Evolutionary conservation across 1,140 invertebrate genomes (phyloP), one percentile per base, ranked within the genome.

Genomic region (Drosophila saltans): DNA sequence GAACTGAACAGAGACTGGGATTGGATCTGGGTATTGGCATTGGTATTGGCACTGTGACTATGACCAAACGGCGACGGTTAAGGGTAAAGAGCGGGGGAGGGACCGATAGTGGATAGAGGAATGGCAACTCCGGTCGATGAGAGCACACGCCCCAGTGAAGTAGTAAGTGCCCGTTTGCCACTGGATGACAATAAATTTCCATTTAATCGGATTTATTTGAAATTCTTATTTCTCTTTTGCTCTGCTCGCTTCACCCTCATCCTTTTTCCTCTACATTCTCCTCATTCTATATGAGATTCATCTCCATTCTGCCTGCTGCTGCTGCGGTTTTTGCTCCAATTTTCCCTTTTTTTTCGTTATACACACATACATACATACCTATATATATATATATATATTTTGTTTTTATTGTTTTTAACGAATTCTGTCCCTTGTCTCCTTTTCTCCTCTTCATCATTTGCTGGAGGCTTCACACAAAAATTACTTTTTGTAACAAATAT

Each of bases 201-300:
- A 88, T 88, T 89, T 88, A 88, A 88, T 88, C 84, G 84, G 84
- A 88, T 88, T 88, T 88, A 88, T 88, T 88, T 88, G 84, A 88
- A 88, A 88, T 84, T 88, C 78, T 89, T 89, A 89, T 88, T 89
- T 86, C 71, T 80, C 73, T 72, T 33, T 45, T 62, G 21, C 39
- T 26, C 48, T 52, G 48, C 28, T 61, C 40, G 60, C 21, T 63
- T 16, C 64, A 59, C 26, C 45, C 52, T 9, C 63, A 48, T 45
- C 61, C 33, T 21, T 45, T 21, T 57, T 43, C 24, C 24, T n/a
- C 33, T 21, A 7, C 52, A 33, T 43, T 6, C 36, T 41, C 28
- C 68, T 28, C 33, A 26, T 60, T 39, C 63, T 26, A 36, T 7
- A 36, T 8, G 21, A 52, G 21, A 52, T 52, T 52, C 45, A 52